Conservation (phyloP, 2,113 vertebrate species). For the Semicossyphus pulcher region DNA sequence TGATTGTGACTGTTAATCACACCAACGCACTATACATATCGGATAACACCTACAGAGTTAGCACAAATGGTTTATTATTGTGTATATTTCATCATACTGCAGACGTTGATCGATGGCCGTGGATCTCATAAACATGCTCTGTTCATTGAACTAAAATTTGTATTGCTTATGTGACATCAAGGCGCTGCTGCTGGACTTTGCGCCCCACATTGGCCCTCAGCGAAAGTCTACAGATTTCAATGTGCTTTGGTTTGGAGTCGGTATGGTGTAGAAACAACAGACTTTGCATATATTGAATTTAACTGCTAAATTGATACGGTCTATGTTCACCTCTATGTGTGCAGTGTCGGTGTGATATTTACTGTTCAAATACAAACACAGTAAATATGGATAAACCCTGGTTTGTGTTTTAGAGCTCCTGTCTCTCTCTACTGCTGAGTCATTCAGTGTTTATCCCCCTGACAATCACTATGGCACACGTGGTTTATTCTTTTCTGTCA, state of each 20-base stretch:
- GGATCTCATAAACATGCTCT: no score
- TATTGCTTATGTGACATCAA: not conserved
- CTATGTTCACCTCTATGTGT: not conserved
- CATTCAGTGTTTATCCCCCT: constrained; percentile 9
- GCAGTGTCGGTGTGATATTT: not conserved
- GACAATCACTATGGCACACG: not conserved
- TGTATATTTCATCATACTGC: no score
- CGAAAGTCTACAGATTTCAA: constrained; percentile 1
- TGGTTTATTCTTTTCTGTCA: constrained; percentile 8
- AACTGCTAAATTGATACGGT: not conserved
- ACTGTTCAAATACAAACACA: not conserved
- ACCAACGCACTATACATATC: no score
- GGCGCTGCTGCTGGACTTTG: constrained; percentile 14
- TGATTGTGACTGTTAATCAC: no score
- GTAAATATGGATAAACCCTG: constrained; percentile 16
- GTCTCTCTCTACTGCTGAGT: constrained; percentile 16
- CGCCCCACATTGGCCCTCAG: not conserved
- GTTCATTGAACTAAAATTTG: no score
- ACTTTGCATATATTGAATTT: not conserved
- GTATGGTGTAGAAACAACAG: not conserved
- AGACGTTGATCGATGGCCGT: no score
- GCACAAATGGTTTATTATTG: no score
- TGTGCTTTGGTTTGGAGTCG: not conserved
- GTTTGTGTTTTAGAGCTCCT: not conserved
- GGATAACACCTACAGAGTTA: no score